Base-by-base conservation (phyloP, 1,140 invertebrate genomes). In the Bombus affinis region DNA sequence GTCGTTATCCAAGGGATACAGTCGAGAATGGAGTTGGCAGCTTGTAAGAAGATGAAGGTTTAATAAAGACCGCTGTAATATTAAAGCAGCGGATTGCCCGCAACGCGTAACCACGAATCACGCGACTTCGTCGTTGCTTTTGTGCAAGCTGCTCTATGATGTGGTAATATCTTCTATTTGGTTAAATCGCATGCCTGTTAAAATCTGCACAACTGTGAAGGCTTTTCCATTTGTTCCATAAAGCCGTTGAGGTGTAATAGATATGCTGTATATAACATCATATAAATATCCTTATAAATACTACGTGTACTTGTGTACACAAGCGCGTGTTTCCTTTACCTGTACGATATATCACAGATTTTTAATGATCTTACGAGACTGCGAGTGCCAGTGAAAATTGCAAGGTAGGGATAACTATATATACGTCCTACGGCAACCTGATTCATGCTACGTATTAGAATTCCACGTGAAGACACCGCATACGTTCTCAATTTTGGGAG, bases 31-130 rank as follows among this genome's bases (percentile, higher is more conserved):
- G 37, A 78, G 65, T 59, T 71, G 62, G 85, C 59, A 74, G 78
- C 81, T 83, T 72, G 75, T 87, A 90, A 90, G 86, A 89, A 90
- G 74, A 81, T 25, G 75, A 59, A 62, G 86, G 81, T 90, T 90
- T 90, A 90, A 90, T 90, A 90, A 92, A 93, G 87, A 88, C 91
- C 79, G 74, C 77, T 91, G 86, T 90, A 90, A 91, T 89, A 92
- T 91, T 92, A 92, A 92, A 57, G 73, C 8, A 35, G 44, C 32
- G 72, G 59, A 83, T 66, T 66, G 59, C 3, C 35, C 42, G 73
- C 62, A 57, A 32, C 39, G 81, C 47, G 74, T 39, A 53, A 68
- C 42, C 65, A 22, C 62, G 62, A 78, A 70, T 83, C 81, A 68
- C 59, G 81, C 35, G 71, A 37, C 72, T 39, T n/a, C 2, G 12